phyloP scores from a whole-genome alignment of 2,888 invertebrate species.

The Synanthedon tipuliformis region DNA sequence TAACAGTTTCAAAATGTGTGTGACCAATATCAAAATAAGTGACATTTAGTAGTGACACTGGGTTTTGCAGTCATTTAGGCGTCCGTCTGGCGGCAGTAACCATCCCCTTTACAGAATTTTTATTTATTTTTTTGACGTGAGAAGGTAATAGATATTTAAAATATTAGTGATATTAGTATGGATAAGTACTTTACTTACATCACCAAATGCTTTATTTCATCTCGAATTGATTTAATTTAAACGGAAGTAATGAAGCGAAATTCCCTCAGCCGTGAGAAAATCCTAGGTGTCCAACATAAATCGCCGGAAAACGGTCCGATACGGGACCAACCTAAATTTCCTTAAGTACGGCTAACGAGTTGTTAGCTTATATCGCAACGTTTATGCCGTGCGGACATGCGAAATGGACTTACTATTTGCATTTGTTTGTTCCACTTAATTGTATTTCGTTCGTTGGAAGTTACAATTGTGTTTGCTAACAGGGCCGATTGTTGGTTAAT shows the following conservation, averaged over 20 bases:
- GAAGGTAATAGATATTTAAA: too few species aligned
- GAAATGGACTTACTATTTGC: conserved; percentile 24
- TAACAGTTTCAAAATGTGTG: too few species aligned
- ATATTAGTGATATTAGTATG: too few species aligned
- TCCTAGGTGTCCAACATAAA: conserved; percentile 4
- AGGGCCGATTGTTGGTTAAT: neutral
- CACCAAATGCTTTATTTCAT: too few species aligned
- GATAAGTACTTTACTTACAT: too few species aligned
- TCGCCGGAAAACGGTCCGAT: conserved; percentile 2
- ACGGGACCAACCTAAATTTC: conserved; percentile 11
- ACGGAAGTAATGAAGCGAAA: neutral
- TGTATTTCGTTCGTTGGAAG: conserved; percentile 2
- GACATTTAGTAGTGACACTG: too few species aligned
- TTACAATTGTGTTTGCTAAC: neutral
- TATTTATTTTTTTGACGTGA: too few species aligned
- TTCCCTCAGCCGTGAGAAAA: conserved; percentile 1
- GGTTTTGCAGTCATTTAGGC: too few species aligned
- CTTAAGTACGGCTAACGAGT: conserved; percentile 32
- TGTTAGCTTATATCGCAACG: conserved; percentile 24
- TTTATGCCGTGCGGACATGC: conserved; percentile 32
- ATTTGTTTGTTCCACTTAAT: conserved; percentile 20
- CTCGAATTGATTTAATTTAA: too few species aligned
- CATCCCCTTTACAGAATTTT: too few species aligned
- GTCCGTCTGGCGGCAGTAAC: too few species aligned
- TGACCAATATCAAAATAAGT: too few species aligned